A percentile compares a stretch with the other conserved stretches of the same genome.
Evolutionary conservation across 2,888 invertebrate species (phyloP).

Genomic region (Drosophila setosimentum): DNA sequence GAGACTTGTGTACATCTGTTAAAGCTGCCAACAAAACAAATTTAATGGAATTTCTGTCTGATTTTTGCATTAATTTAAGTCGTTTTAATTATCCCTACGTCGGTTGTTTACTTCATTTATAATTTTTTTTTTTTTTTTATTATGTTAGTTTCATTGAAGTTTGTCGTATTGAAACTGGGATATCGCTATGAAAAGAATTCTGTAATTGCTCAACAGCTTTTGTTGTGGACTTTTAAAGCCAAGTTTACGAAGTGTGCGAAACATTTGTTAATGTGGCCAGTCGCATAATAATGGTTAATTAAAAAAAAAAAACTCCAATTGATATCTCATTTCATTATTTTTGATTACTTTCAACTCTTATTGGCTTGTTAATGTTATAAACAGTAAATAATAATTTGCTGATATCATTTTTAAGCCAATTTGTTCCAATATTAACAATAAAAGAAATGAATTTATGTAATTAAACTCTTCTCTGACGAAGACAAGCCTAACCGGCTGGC

Average conservation of each 20-base stretch:
- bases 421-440: slow-evolving; percentile 16
- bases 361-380: slow-evolving; percentile 3
- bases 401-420: slow-evolving; percentile 22
- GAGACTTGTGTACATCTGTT: background rate
- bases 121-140: background rate
- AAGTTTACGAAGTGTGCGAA: slow-evolving; percentile 4
- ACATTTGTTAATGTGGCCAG: slow-evolving; percentile 24
- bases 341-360: slow-evolving; percentile 38
- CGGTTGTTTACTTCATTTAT: background rate
- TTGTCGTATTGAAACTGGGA: background rate
- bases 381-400: slow-evolving; percentile 36
- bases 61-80: background rate
- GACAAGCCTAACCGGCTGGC: background rate
- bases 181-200: background rate
- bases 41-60: background rate
- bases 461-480: slow-evolving; percentile 10
- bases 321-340: slow-evolving; percentile 48
- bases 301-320: slow-evolving; percentile 2
- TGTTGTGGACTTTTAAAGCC: slow-evolving; percentile 11
- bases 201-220: background rate
- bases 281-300: slow-evolving; percentile 1
- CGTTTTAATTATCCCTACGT: background rate
- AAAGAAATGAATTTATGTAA: slow-evolving; percentile 15
- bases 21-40: background rate
- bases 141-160: background rate